Percentiles rank a stretch among this genome's conserved stretches.
These are phyloP conservation scores for Nephrotoma flavescens DNA, from an alignment of 2,888 invertebrate genomes.

Conservation along the genomic window DNA sequence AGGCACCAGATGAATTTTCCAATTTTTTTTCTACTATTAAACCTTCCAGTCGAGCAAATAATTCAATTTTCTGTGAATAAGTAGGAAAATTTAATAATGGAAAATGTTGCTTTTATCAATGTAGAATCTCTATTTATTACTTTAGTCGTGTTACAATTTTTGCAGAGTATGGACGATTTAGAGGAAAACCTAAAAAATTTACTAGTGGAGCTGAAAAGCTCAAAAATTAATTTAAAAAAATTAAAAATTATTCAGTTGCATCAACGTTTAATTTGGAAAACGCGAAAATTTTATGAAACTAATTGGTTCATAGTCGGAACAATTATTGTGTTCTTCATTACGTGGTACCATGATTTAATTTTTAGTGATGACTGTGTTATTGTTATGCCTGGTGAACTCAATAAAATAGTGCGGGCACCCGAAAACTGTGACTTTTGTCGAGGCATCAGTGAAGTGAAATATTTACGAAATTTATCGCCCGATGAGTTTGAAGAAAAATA, in stretches of 20 bases:
- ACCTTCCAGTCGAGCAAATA: neutral
- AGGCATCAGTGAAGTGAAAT: slow-evolving; percentile 44
- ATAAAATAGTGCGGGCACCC: slow-evolving; percentile 54
- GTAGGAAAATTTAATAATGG: neutral
- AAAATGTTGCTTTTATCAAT: neutral
- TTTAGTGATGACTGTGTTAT: slow-evolving; percentile 12
- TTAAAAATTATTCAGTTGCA: neutral
- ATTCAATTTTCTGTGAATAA: neutral
- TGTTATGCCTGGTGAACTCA: slow-evolving; percentile 13
- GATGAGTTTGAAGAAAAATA: slow-evolving; percentile 55
- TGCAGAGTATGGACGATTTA: neutral
- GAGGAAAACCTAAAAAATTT: neutral
- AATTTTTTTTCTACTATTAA: neutral
- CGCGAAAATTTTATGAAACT: neutral
- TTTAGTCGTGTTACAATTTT: neutral
- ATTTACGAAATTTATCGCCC: slow-evolving; percentile 49
- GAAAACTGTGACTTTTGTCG: slow-evolving; percentile 67
- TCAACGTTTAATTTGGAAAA: neutral
- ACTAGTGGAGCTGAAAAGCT: neutral
- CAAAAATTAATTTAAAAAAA: neutral
- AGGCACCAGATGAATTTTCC: neutral
- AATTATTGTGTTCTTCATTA: neutral
- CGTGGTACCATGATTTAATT: neutral
- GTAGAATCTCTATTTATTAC: neutral
- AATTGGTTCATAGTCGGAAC: neutral